These are phyloP conservation scores for Aspidiotus rigidus DNA, from an alignment of 2,888 invertebrate species.

Conservation along the genomic window DNA sequence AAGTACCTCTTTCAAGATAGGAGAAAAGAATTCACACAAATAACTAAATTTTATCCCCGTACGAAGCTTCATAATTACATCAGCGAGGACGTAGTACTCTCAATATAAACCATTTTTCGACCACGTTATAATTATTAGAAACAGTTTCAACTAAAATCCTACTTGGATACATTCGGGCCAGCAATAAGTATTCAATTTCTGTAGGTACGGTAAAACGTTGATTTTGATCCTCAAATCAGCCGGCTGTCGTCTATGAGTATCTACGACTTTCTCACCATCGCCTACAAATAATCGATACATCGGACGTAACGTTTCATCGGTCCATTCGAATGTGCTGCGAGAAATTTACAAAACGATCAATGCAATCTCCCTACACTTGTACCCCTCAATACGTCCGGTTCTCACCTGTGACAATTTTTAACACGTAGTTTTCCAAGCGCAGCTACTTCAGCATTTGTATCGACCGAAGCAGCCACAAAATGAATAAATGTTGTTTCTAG, in stretches of 20 bases:
- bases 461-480: constrained; percentile 18
- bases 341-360: constrained; percentile 1
- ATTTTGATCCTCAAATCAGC: constrained; percentile 25
- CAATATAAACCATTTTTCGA: too few relatives aligned
- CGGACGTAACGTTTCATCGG: constrained; percentile 8
- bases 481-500: constrained; percentile 15
- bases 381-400: background rate
- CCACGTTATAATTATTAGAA: background rate
- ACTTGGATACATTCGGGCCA: constrained; percentile 31
- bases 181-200: constrained; percentile 15
- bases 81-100: too few relatives aligned
- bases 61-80: too few relatives aligned
- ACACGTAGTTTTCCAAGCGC: constrained; percentile 15
- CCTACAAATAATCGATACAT: constrained; percentile 25
- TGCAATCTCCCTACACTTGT: background rate
- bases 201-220: constrained; percentile 16
- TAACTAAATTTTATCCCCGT: too few relatives aligned
- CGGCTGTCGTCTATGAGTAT: constrained; percentile 18
- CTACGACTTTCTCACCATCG: constrained; percentile 20
- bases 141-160: background rate
- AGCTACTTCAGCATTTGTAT: constrained; percentile 13
- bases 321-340: constrained; percentile 23
- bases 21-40: too few relatives aligned
- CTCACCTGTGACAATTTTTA: constrained; percentile 11
- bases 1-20: background rate